Evolutionary conservation across 2,888 invertebrate genomes (phyloP).

Genomic region (Arge pagana): DNA sequence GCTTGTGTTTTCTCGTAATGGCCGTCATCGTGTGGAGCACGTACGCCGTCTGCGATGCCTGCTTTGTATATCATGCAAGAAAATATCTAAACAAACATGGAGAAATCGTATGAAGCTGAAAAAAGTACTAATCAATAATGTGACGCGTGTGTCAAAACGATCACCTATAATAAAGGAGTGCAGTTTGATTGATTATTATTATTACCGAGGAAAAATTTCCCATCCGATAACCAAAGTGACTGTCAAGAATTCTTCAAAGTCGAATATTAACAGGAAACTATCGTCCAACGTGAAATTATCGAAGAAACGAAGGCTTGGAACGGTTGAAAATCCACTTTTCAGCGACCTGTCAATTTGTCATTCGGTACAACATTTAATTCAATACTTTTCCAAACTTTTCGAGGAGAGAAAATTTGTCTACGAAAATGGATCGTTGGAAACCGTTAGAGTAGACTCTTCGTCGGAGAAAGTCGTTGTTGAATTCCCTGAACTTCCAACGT

Average conservation of each 20-base stretch:
- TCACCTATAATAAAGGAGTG: slow-evolving; percentile 11
- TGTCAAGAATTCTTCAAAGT: not conserved
- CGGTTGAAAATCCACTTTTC: slow-evolving; percentile 34
- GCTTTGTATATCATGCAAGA: slow-evolving; percentile 12
- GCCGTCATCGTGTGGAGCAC: slow-evolving; percentile 5
- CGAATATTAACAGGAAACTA: not conserved
- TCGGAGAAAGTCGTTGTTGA: no score
- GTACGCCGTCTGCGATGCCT: slow-evolving; percentile 4
- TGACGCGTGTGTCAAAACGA: slow-evolving; percentile 13
- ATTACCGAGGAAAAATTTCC: slow-evolving; percentile 3
- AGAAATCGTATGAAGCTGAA: not conserved
- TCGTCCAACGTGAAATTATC: not conserved
- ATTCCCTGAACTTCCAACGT: no score
- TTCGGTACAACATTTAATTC: slow-evolving; percentile 7
- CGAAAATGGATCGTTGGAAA: slow-evolving; percentile 10
- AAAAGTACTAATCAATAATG: slow-evolving; percentile 14
- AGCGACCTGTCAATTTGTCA: slow-evolving; percentile 7
- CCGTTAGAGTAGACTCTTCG: not conserved
- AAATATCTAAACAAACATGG: not conserved
- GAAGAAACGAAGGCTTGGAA: slow-evolving; percentile 35
- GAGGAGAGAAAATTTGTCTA: slow-evolving; percentile 5
- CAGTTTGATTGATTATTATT: slow-evolving; percentile 16
- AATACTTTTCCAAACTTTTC: slow-evolving; percentile 18
- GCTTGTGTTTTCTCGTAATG: slow-evolving; percentile 12
- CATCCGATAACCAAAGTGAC: not conserved